Evolutionary conservation across 2,888 invertebrate genomes (phyloP), one percentile per base, ranked within the genome.

Genomic region (Lycocerus yunnanus): DNA sequence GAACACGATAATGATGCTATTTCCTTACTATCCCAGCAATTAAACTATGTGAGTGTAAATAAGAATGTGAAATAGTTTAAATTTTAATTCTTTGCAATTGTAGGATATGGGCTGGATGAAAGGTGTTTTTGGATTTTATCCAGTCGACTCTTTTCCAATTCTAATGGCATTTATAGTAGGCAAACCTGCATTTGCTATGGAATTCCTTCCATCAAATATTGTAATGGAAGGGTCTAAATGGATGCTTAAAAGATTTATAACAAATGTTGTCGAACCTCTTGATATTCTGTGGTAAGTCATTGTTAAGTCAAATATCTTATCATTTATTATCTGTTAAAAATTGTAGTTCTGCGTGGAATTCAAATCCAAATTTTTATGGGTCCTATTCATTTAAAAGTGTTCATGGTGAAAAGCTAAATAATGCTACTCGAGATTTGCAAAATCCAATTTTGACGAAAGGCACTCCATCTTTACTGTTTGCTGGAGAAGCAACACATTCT

Each of bases 81-180:
- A 27, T 68, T 67, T 43, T 63, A 18, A 59, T 78, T 66, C 78
- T 75, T 65, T 75, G 61, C 74, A 78, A 60, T 76, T 88, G 87
- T 81, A 84, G 59, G 81, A 80, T n/a, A 83, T 85, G 61, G 87
- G 87, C 21, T 94, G 94, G 94, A 85, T 92, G 66, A 89, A 89
- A 81, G 90, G 90, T 80, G 88, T 94, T 11, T 91, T 92, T 81
- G 91, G 92, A 71, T 93, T 94, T 84, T 92, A 92, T 82, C 88
- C 90, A 8, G 90, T 93, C 6, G 90, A 90, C 79, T 88, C 90
- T 80, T 90, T 93, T 81, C 90, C 92, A 0, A 87, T 92, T n/a
- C 84, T 95, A 24, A 89, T 92, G 71, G 93, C 90, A 0, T 94
- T 94, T 94, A 87, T 93, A n/a, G 89, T 90, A 66, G 93, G 94